phyloP scores from a whole-genome alignment of 2,113 vertebrate species.

The Gorsachius goisagi region DNA sequence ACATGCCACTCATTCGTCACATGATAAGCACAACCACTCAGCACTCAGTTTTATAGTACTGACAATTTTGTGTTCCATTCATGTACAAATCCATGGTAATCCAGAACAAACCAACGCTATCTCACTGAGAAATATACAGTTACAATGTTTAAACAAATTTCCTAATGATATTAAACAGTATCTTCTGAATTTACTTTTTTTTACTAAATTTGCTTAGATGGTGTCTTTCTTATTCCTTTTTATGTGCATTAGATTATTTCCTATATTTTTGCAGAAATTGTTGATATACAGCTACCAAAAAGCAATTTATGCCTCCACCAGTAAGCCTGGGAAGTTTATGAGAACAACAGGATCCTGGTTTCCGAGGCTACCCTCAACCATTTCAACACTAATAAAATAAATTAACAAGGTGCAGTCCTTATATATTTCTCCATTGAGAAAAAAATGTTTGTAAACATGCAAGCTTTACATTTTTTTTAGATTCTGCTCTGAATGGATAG shows the following conservation, averaged over 20 bases:
- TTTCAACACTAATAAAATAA: not conserved
- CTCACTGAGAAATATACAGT: not conserved
- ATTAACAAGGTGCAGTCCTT: not conserved
- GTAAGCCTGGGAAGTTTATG: not conserved
- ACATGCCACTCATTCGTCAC: not conserved
- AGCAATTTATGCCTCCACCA: not conserved
- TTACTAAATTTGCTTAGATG: not conserved
- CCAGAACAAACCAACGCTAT: not conserved
- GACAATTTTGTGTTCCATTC: not conserved
- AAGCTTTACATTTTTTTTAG: not conserved
- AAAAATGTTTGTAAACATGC: fast-evolving
- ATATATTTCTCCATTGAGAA: not conserved
- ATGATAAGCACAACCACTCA: not conserved
- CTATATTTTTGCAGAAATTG: not conserved
- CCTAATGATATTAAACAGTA: not conserved
- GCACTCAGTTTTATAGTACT: not conserved
- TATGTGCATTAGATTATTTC: not conserved
- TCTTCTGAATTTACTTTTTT: not conserved
- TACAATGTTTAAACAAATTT: not conserved
- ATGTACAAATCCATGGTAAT: not conserved
- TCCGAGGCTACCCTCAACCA: not conserved
- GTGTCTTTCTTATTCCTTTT: not conserved
- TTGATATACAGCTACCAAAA: not conserved
- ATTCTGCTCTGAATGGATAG: not conserved
- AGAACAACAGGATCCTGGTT: not conserved